Evolutionary conservation across 2,888 invertebrate genomes (phyloP).

Genomic region (Amphipyra berbera): DNA sequence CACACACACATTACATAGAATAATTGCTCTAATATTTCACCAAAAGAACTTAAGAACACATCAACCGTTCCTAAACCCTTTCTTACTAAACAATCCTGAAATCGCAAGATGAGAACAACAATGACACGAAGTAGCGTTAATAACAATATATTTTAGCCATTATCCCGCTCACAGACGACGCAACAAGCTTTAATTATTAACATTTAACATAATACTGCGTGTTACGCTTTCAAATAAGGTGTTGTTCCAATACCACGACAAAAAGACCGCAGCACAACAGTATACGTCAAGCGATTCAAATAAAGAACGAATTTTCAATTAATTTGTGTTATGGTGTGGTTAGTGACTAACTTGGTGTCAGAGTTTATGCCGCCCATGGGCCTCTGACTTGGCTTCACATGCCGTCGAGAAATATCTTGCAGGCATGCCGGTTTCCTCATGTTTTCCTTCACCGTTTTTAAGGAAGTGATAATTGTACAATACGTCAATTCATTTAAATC

Average conservation of each 20-base stretch:
- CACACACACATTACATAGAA: constrained; percentile 3
- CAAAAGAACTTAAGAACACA: constrained; percentile 16
- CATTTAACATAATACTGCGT: constrained; percentile 53
- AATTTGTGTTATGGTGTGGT: constrained; percentile 1
- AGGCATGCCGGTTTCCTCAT: too few species aligned
- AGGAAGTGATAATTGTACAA: too few species aligned
- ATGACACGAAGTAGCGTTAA: constrained; percentile 23
- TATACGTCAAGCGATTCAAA: background rate
- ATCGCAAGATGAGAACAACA: constrained; percentile 19
- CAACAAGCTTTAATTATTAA: constrained; percentile 48
- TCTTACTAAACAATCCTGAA: constrained; percentile 10
- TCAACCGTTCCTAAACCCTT: constrained; percentile 23
- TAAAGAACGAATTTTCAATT: constrained; percentile 1
- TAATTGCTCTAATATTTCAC: constrained; percentile 14
- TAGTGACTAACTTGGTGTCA: too few species aligned
- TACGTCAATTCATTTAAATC: constrained; percentile 10
- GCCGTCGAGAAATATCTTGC: too few species aligned
- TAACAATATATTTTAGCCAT: constrained; percentile 46
- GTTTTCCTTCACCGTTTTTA: too few species aligned
- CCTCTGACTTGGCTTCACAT: too few species aligned
- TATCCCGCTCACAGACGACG: constrained; percentile 47
- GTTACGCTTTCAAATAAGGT: constrained; percentile 26
- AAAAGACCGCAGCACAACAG: background rate
- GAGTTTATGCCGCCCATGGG: too few species aligned
- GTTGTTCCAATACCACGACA: constrained; percentile 10